Base-by-base conservation (phyloP, 1,140 invertebrate genomes). In the Tyrophagus putrescentiae region DNA sequence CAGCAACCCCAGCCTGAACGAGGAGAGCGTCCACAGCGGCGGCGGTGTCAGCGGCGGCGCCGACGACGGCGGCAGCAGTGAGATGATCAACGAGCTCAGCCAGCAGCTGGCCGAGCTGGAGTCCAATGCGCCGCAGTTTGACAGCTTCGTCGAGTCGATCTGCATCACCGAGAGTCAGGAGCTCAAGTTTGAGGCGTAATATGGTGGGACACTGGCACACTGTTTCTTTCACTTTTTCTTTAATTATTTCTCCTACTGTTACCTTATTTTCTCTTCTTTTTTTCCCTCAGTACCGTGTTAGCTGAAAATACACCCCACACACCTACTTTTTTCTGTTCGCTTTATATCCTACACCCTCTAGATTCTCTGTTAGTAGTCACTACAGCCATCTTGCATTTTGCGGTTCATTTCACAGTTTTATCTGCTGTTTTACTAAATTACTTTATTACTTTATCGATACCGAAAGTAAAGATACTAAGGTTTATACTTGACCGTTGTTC, bases 71-170 rank as follows among this genome's bases (percentile, higher is more conserved):
- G 29, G 29, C 34, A n/a, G 9, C 2, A 33, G 48, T 16, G 62
- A 64, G 29, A 11, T 64, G 23, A n/a, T n/a, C 7, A 23, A 39
- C 23, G 59, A 63, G 18, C n/a, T 63, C 3, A 36, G 34, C 7
- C 16, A 23, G 4, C 60, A 64, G 32, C 41, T 64, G 21, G 62
- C 45, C 5, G 61, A 32, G 21, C 4, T 64, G 5, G 62, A 64
- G 39, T 61, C 62, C 13, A 64, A 60, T 36, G 60, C 31, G 21
- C 13, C 21, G 39, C 48, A 62, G 39, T 39, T 33, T 6, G 62
- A 64, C 41, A 61, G 36, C 57, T 64, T 64, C 57, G 36, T 64
- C 27, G 60, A 64, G 16, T 56, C 60, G 5, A 57, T 64, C 29
- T 62, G 44, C 56, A 6, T n/a, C 6, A 32, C 59, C 29, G 45